Percentiles rank a stretch among this genome's conserved stretches.
These are phyloP conservation scores for Axea sp. DNA, from an alignment of 2,888 invertebrate species.

Conservation along the genomic window DNA sequence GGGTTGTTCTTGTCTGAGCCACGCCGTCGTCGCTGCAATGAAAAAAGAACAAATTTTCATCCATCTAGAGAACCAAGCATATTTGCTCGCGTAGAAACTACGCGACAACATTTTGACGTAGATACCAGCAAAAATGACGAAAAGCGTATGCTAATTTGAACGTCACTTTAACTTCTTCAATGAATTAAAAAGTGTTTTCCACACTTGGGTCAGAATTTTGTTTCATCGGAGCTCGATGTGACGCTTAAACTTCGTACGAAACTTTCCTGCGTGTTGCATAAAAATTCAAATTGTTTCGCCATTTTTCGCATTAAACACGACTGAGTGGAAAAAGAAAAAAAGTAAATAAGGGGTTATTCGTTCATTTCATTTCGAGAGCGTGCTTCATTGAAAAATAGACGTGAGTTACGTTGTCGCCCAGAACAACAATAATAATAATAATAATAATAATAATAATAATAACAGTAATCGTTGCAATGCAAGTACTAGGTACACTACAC, in stretches of 20 bases:
- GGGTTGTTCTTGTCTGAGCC: constrained; percentile 83
- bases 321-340: constrained; percentile 5
- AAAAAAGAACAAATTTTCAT: constrained; percentile 43
- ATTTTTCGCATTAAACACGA: constrained; percentile 41
- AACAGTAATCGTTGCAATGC: constrained; percentile 44
- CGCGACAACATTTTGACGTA: constrained; percentile 46
- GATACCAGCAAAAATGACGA: constrained; percentile 17
- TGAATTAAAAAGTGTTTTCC: constrained; percentile 55
- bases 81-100: constrained; percentile 30
- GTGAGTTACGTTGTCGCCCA: too few relatives aligned
- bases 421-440: too few relatives aligned
- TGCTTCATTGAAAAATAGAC: constrained; percentile 44
- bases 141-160: constrained; percentile 42
- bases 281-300: constrained; percentile 55
- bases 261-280: constrained; percentile 37
- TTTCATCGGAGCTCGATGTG: constrained; percentile 14
- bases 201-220: constrained; percentile 11
- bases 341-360: constrained; percentile 30
- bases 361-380: constrained; percentile 22
- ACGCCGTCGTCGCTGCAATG: constrained; percentile 80
- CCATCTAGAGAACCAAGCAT: constrained; percentile 13
- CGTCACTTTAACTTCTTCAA: constrained; percentile 43
- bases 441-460: constrained; percentile 23
- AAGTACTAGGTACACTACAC: constrained; percentile 37
- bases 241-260: constrained; percentile 20